Evolutionary conservation across 2,888 invertebrate genomes (phyloP).

Genomic region (Galerucella pusilla): DNA sequence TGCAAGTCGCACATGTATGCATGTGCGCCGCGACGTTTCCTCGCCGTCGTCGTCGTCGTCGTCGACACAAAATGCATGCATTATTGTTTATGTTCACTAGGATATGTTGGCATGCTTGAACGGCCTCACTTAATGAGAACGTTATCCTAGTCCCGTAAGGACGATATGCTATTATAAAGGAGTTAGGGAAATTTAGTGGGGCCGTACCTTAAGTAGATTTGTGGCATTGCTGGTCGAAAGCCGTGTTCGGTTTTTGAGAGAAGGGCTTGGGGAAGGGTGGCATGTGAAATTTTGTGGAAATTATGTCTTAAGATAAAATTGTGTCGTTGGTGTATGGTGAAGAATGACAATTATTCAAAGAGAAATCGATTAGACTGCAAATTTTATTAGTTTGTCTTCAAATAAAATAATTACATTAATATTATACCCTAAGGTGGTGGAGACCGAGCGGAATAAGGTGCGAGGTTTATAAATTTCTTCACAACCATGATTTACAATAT

Average conservation of each 20-base stretch:
- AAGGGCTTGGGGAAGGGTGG: background rate
- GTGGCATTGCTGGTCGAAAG: conserved; percentile 27
- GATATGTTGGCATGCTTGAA: conserved; percentile 54
- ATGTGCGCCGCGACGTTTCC: conserved; percentile 13
- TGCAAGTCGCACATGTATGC: conserved; percentile 19
- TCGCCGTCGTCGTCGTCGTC: conserved; percentile 42
- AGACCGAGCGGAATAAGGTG: too few relatives aligned
- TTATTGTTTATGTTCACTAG: conserved; percentile 56
- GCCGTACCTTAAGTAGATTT: conserved; percentile 46
- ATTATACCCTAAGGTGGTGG: too few relatives aligned
- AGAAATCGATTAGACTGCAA: background rate
- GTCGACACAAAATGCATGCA: conserved; percentile 54
- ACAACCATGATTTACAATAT: too few relatives aligned
- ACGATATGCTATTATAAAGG: conserved; percentile 50
- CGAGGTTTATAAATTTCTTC: too few relatives aligned
- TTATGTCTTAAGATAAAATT: conserved; percentile 6
- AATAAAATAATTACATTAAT: too few relatives aligned
- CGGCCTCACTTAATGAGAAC: conserved; percentile 52
- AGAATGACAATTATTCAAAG: background rate
- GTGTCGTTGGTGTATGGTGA: background rate
- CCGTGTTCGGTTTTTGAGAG: background rate
- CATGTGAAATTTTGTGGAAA: background rate
- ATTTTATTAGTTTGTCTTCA: too few relatives aligned
- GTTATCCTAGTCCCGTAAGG: conserved; percentile 52
- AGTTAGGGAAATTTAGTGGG: conserved; percentile 49